Conservation (phyloP, 2,888 invertebrate genomes). For the Diplolepis rosae region DNA sequence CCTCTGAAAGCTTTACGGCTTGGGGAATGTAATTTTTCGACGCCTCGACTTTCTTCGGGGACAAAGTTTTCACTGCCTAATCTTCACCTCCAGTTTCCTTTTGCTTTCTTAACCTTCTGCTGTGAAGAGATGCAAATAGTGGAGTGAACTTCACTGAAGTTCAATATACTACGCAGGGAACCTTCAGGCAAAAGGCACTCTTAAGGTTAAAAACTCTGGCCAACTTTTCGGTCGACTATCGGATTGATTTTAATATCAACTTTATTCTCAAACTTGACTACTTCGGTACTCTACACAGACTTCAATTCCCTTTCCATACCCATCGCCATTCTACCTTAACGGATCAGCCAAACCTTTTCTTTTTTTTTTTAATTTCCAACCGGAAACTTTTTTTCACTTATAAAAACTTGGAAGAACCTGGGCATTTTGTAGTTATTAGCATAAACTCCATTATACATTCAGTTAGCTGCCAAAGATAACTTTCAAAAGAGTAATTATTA, state of each 20-base stretch:
- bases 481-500: no score
- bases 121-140: slow-evolving; percentile 65
- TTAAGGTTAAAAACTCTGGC: slow-evolving; percentile 66
- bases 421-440: no score
- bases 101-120: slow-evolving; percentile 43
- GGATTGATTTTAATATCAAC: slow-evolving; percentile 73
- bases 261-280: slow-evolving; percentile 61
- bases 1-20: slow-evolving; percentile 20
- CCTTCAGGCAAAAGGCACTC: slow-evolving; percentile 53
- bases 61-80: slow-evolving; percentile 12
- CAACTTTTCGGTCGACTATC: slow-evolving; percentile 65
- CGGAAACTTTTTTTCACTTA: background rate
- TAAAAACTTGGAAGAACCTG: no score
- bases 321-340: slow-evolving; percentile 15
- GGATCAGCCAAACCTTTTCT: background rate
- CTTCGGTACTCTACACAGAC: slow-evolving; percentile 17
- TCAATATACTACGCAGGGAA: slow-evolving; percentile 36
- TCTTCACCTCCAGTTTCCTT: slow-evolving; percentile 42
- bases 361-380: background rate
- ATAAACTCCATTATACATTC: no score
- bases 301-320: slow-evolving; percentile 12
- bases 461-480: no score
- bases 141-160: slow-evolving; percentile 68
- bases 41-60: slow-evolving; percentile 19
- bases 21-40: slow-evolving; percentile 26